Conservation (phyloP, 2,113 vertebrate species). For the Aegotheles bennettii region DNA sequence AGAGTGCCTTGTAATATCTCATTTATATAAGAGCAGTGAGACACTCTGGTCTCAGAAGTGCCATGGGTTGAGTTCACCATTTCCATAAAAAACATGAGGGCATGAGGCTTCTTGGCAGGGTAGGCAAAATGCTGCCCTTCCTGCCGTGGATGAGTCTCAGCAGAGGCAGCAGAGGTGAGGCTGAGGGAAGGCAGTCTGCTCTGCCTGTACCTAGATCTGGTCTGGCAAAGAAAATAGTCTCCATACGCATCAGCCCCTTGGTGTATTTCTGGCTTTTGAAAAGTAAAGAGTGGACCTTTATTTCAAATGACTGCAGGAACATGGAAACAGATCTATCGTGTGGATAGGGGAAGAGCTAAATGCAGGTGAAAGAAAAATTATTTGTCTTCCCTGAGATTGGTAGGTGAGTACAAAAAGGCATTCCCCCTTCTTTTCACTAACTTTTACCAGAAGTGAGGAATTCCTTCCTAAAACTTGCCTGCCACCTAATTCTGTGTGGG, state of each 20-base stretch:
- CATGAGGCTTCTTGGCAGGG: neutral
- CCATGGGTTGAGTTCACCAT: neutral
- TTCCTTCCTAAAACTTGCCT: neutral
- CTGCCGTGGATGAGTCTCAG: fast-evolving
- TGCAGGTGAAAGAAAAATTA: neutral
- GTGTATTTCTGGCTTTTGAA: neutral
- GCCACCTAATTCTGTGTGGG: neutral
- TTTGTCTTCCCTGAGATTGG: neutral
- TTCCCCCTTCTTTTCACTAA: neutral
- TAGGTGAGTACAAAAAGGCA: neutral
- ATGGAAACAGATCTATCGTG: neutral
- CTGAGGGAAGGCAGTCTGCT: neutral
- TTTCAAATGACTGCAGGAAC: neutral
- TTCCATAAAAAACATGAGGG: neutral
- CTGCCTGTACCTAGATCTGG: neutral
- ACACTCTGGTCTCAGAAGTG: neutral
- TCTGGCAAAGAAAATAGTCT: neutral
- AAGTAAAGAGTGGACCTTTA: neutral
- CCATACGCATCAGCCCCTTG: neutral
- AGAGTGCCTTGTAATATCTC: neutral
- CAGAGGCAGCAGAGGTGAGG: neutral
- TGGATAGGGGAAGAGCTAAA: neutral
- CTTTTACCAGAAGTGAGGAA: neutral
- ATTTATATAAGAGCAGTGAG: neutral
- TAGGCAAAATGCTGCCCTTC: neutral